These are phyloP conservation scores for Thermophis baileyi DNA, from an alignment of 2,113 vertebrate species.

Conservation along the genomic window DNA sequence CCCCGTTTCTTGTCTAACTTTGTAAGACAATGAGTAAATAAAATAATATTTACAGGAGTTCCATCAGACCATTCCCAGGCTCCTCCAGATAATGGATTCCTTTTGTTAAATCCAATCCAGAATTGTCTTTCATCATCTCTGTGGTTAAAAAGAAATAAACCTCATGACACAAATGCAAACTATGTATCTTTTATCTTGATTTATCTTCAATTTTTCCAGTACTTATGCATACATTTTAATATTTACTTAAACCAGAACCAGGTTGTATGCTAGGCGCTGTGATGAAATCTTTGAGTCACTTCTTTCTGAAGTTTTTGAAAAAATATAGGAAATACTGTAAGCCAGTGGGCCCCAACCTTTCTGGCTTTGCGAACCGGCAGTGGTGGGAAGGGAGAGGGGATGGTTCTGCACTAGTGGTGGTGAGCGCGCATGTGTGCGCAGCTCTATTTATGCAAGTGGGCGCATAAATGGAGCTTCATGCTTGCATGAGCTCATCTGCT, in stretches of 20 bases:
- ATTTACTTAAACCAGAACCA: not conserved
- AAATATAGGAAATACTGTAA: not conserved
- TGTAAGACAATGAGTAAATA: not conserved
- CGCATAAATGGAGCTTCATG: not conserved
- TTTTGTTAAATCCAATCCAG: conserved; percentile 95
- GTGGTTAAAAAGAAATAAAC: conserved; percentile 31
- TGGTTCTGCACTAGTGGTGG: not conserved
- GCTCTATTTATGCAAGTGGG: not conserved
- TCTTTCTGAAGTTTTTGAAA: not conserved
- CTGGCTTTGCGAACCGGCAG: not conserved
- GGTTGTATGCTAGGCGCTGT: no score
- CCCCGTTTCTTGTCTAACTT: not conserved
- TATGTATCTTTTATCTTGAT: not conserved
- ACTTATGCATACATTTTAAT: not conserved
- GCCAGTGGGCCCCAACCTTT: not conserved
- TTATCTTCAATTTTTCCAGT: not conserved
- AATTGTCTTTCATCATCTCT: conserved; percentile 85
- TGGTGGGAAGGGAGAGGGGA: not conserved
- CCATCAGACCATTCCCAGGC: conserved; percentile 91
- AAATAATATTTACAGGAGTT: conserved; percentile 77
- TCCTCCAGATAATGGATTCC: conserved; percentile 74
- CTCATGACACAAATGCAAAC: not conserved
- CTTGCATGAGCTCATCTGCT: no score
- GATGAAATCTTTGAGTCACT: not conserved
- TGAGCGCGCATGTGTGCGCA: not conserved